Evolutionary conservation across 2,797 vertebrate species (phyloP).

Genomic region (Sus cebifrons): DNA sequence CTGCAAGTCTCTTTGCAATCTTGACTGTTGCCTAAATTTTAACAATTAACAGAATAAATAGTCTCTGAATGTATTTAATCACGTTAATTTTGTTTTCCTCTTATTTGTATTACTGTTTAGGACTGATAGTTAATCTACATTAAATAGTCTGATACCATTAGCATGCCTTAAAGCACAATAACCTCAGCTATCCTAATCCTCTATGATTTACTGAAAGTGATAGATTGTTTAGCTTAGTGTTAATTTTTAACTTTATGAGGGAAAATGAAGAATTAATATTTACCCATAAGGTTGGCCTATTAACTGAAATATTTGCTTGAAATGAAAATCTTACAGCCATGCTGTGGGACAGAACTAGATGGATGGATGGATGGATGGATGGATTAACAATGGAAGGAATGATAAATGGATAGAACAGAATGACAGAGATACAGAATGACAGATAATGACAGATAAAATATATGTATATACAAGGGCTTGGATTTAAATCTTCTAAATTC

Average conservation of each 20-base stretch:
- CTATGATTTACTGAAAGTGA: constrained; percentile 25
- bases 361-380: neutral
- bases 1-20: constrained; percentile 79
- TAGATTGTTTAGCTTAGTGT: constrained; percentile 39
- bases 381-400: neutral
- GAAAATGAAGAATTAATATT: constrained; percentile 64
- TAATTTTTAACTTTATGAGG: constrained; percentile 60
- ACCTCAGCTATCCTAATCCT: neutral
- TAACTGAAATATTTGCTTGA: constrained; percentile 51
- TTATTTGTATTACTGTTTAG: constrained; percentile 77
- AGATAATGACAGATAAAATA: neutral
- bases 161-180: constrained; percentile 32
- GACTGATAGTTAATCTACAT: constrained; percentile 69
- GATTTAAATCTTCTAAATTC: constrained; percentile 31
- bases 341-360: neutral
- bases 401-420: neutral
- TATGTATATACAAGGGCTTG: neutral
- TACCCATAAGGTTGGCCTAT: constrained; percentile 54
- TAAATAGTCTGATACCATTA: constrained; percentile 70
- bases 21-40: constrained; percentile 82
- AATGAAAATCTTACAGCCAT: constrained; percentile 7
- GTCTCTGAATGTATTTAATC: constrained; percentile 79
- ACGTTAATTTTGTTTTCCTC: constrained; percentile 85
- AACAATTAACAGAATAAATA: constrained; percentile 81
- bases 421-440: neutral